Base-by-base conservation (phyloP, 2,797 vertebrate species). In the Chloroceryle amazona region DNA sequence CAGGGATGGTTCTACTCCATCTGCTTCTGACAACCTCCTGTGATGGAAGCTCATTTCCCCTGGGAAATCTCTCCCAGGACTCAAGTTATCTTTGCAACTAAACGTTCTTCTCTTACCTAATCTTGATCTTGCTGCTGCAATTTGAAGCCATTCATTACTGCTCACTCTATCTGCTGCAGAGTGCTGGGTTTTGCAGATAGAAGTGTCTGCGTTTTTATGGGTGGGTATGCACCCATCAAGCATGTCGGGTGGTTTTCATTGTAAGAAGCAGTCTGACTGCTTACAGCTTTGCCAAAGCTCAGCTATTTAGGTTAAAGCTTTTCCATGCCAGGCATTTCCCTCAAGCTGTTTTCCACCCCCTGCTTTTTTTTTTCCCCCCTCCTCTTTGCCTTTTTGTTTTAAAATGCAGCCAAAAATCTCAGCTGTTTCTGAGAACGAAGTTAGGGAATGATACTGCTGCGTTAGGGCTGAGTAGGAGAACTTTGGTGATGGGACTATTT, bases 371-470 rank as follows among this genome's bases (percentile, higher is more conserved):
- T 49, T 39, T 39, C 14, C 6, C 18, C 17, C 49, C n/a, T 81
- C 20, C 74, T 94, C 60, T 92, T 81, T 67, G 93, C 85, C 81
- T 88, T 93, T 94, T 89, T 91, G 51, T 93, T 97, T 93, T 92
- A 93, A 92, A 96, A 95, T 54, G 92, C 81, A 94, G 96, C 92
- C 92, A 94, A 96, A 93, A 93, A 91, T 92, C 94, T 97, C 95
- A 96, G 92, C 96, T 96, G 96, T 91, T 95, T 90, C 90, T 81
- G 74, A 94, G 90, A 82, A 76, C 0, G 2, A 92, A 71, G 46
- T 79, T 92, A 41, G 67, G 60, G 46, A 90, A 76, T 20, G 42
- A 72, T 86, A 31, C 58, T 3, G 7, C 78, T 88, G 68, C 29
- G 13, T 68, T 75, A 88, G 23, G 63, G 73, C 42, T 78, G 78